Evolutionary conservation across 2,113 vertebrate species (phyloP).

Genomic region (Cygnus atratus): DNA sequence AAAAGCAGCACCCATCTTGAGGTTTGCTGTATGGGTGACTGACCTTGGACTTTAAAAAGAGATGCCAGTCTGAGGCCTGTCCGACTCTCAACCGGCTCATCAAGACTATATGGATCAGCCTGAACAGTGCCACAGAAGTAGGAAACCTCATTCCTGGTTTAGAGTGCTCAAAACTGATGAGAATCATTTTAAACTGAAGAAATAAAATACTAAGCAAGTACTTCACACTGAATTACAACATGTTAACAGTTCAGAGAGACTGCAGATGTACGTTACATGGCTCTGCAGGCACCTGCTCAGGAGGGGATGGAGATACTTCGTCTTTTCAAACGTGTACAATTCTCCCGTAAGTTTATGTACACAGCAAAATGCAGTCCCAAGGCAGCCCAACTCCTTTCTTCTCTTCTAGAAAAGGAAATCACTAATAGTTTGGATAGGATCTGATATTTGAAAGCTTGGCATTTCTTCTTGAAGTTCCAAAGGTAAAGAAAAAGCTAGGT

Average conservation of each 20-base stretch:
- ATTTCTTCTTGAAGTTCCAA: slow-evolving; percentile 9
- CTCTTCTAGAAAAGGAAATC: background rate
- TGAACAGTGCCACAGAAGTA: background rate
- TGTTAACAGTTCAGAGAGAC: background rate
- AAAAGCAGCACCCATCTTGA: background rate
- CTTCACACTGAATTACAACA: background rate
- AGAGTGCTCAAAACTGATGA: background rate
- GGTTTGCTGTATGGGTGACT: background rate
- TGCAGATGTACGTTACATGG: background rate
- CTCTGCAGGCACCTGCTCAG: background rate
- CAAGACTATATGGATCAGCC: background rate
- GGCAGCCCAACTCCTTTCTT: background rate
- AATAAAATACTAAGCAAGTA: background rate
- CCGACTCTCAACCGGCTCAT: background rate
- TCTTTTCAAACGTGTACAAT: background rate
- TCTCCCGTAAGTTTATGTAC: background rate
- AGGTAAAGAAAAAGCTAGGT: background rate
- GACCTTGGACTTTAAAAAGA: no score
- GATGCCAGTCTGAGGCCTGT: background rate
- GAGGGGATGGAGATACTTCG: background rate
- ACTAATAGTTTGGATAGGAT: background rate
- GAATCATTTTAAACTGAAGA: background rate
- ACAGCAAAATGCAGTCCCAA: background rate
- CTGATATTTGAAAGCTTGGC: background rate
- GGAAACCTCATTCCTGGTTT: background rate